phyloP scores from a whole-genome alignment of 2,113 vertebrate genomes.

The Myotis davidii region DNA sequence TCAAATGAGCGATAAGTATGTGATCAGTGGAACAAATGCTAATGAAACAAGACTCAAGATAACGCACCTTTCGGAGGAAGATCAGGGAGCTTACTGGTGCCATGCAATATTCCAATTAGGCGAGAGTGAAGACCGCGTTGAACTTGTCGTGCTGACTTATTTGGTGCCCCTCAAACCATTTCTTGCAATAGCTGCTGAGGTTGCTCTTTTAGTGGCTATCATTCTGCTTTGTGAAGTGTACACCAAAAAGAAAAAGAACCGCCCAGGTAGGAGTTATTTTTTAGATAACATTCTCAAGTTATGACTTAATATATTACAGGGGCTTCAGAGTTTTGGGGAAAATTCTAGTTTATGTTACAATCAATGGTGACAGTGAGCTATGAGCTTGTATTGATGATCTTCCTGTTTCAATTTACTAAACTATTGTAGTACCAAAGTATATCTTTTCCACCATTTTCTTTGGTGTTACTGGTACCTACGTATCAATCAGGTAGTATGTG shows the following conservation, averaged over 20 bases:
- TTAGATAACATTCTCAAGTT: neutral
- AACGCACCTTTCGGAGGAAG: conserved; percentile 81
- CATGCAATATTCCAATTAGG: conserved; percentile 85
- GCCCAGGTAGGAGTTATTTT: conserved; percentile 71
- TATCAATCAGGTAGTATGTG: neutral
- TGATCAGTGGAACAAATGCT: neutral
- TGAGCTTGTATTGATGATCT: neutral
- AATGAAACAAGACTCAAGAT: conserved; percentile 83
- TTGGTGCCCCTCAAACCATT: conserved; percentile 93
- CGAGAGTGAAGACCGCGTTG: conserved; percentile 62
- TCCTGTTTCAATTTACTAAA: neutral
- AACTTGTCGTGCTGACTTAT: conserved; percentile 88
- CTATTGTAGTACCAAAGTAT: neutral
- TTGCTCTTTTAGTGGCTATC: conserved; percentile 84
- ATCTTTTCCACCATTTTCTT: neutral
- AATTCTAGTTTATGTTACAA: neutral
- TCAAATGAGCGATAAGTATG: conserved; percentile 74
- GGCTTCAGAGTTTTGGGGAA: neutral
- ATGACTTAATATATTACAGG: neutral
- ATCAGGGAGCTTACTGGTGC: conserved; percentile 89
- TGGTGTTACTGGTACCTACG: neutral
- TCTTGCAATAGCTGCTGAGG: conserved; percentile 88
- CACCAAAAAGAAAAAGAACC: conserved; percentile 75
- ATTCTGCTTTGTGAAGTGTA: conserved; percentile 89
- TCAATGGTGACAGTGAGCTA: neutral